Evolutionary conservation across 2,113 vertebrate genomes (phyloP).

Genomic region (Brachyistius frenatus): DNA sequence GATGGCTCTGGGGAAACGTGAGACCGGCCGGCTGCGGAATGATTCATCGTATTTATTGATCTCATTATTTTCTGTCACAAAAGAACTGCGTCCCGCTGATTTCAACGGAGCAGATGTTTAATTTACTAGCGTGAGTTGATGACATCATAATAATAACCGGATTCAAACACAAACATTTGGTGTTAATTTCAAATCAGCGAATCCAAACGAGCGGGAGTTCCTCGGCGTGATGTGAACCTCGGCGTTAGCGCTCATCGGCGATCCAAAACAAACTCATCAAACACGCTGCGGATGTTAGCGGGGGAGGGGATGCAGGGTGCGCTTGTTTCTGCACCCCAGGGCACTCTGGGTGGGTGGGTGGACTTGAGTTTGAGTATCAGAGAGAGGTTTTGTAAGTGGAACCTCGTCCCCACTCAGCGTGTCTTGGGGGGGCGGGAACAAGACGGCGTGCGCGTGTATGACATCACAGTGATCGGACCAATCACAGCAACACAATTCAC

Average conservation of each 20-base stretch:
- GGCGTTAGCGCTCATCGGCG: constrained; percentile 21
- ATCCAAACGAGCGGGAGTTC: background rate
- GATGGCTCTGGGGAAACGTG: too few species aligned
- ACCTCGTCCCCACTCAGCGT: constrained; percentile 24
- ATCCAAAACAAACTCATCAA: constrained; percentile 22
- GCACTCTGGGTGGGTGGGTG: constrained; percentile 53
- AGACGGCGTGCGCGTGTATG: constrained; percentile 17
- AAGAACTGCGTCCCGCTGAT: too few species aligned
- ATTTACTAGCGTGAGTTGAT: too few species aligned
- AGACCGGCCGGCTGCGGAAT: too few species aligned
- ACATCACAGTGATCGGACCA: constrained; percentile 65
- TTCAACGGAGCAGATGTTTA: too few species aligned
- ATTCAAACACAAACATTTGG: constrained; percentile 3
- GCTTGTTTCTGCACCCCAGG: constrained; percentile 45
- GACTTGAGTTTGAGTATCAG: constrained; percentile 12
- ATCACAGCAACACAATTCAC: constrained; percentile 64
- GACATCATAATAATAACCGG: too few species aligned
- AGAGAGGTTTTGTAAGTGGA: background rate
- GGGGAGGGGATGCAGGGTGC: constrained; percentile 31
- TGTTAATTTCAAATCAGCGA: constrained; percentile 30
- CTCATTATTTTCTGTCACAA: too few species aligned
- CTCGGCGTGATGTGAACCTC: constrained; percentile 1
- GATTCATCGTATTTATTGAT: too few species aligned
- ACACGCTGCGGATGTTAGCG: constrained; percentile 42
- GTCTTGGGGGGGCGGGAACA: constrained; percentile 42